These are phyloP conservation scores for Lepus oiostolus DNA, from an alignment of 2,797 vertebrate genomes.

Conservation along the genomic window DNA sequence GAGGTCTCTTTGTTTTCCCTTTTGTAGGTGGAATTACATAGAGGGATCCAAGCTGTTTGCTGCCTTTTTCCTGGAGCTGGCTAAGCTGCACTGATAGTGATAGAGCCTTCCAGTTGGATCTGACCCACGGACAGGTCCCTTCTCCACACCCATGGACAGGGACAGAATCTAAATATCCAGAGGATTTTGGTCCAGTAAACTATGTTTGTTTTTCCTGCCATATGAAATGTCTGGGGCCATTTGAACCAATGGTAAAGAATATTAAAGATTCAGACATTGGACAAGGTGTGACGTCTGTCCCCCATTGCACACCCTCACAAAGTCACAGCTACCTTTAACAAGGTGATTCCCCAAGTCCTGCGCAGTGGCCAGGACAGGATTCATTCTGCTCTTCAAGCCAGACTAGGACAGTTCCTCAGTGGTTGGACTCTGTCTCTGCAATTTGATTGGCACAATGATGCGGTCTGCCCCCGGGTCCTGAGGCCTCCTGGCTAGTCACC, in stretches of 20 bases:
- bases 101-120: background rate
- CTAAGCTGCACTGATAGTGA: slow-evolving; percentile 78
- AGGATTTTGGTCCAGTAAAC: background rate
- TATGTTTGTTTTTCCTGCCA: background rate
- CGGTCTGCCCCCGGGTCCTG: background rate
- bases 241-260: background rate
- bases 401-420: background rate
- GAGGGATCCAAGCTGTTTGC: slow-evolving; percentile 95
- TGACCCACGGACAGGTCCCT: background rate
- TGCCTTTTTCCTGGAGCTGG: slow-evolving; percentile 89
- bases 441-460: background rate
- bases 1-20: slow-evolving; percentile 54
- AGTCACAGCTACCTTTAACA: background rate
- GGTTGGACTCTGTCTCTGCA: background rate
- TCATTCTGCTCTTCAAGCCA: background rate
- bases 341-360: background rate
- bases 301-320: background rate
- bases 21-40: slow-evolving; percentile 93
- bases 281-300: background rate
- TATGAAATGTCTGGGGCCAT: slow-evolving; percentile 24
- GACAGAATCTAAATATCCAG: background rate
- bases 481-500: background rate
- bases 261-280: background rate
- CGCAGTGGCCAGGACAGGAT: background rate
- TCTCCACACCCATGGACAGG: background rate